These are phyloP conservation scores for Allophyes oxyacanthae DNA, from an alignment of 2,888 invertebrate genomes.

Conservation along the genomic window DNA sequence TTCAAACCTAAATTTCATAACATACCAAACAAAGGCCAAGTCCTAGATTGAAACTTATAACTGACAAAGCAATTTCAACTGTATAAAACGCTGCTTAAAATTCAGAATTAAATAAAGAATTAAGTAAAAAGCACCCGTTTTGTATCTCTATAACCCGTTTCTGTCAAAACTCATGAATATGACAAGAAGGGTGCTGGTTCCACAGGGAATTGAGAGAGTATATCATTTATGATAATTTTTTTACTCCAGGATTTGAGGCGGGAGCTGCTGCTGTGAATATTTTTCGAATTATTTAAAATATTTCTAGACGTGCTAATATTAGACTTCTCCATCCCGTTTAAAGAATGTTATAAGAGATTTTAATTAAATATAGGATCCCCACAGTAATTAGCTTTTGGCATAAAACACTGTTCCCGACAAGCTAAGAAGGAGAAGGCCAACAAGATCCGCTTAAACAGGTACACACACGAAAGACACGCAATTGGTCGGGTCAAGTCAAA, in stretches of 20 bases:
- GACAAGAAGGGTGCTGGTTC: slow-evolving; percentile 59
- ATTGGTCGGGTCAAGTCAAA: too few relatives aligned
- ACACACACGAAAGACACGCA: too few relatives aligned
- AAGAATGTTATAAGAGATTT: too few relatives aligned
- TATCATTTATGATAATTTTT: slow-evolving; percentile 63
- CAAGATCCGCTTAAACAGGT: too few relatives aligned
- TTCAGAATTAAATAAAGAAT: slow-evolving; percentile 60
- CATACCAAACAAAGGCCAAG: slow-evolving; percentile 42
- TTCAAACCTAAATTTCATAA: slow-evolving; percentile 28
- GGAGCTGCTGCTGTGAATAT: slow-evolving; percentile 37
- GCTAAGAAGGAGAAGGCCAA: too few relatives aligned
- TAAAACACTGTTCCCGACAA: too few relatives aligned
- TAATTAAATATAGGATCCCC: too few relatives aligned
- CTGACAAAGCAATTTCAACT: slow-evolving; percentile 51
- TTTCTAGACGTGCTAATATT: too few relatives aligned
- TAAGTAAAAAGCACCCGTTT: slow-evolving; percentile 59
- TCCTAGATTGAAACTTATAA: slow-evolving; percentile 54
- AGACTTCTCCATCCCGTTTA: too few relatives aligned
- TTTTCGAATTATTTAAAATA: slow-evolving; percentile 24
- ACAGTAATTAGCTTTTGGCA: too few relatives aligned
- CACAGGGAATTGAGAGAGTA: slow-evolving; percentile 54
- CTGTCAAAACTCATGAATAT: slow-evolving; percentile 68
- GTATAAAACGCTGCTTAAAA: slow-evolving; percentile 57
- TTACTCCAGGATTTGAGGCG: slow-evolving; percentile 38
- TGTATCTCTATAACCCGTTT: slow-evolving; percentile 59